These are phyloP conservation scores for Artibeus lituratus DNA, from an alignment of 2,797 vertebrate species.

Conservation along the genomic window DNA sequence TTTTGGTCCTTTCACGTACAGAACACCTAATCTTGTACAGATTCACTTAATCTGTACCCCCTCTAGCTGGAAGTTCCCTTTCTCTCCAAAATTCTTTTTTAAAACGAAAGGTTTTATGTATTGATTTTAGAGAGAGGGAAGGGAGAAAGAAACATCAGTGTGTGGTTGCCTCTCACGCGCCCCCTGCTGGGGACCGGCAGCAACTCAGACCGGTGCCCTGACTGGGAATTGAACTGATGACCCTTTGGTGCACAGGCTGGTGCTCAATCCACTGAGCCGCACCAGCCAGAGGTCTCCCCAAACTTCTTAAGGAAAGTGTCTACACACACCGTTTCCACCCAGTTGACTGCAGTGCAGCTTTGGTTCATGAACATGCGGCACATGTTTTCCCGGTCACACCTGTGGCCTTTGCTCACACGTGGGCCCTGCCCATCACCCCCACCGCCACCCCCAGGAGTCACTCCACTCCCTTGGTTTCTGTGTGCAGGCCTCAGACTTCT, in stretches of 20 bases:
- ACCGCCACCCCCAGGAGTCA: background rate
- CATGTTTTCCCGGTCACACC: background rate
- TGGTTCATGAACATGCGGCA: background rate
- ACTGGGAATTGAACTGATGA: too few relatives aligned
- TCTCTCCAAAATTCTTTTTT: too few relatives aligned
- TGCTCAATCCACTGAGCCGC: too few relatives aligned
- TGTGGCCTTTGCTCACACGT: background rate
- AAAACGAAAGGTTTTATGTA: too few relatives aligned
- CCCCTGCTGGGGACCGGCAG: too few relatives aligned
- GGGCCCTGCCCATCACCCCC: background rate
- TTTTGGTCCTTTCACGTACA: background rate
- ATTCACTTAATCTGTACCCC: background rate
- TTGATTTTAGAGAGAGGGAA: too few relatives aligned
- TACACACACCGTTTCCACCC: background rate
- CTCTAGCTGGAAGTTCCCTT: background rate
- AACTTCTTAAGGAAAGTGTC: background rate
- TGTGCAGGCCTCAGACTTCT: background rate
- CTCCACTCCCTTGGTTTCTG: background rate
- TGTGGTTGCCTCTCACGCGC: too few relatives aligned
- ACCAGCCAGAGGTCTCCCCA: background rate
- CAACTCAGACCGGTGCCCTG: too few relatives aligned
- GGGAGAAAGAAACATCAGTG: too few relatives aligned
- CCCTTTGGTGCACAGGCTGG: too few relatives aligned
- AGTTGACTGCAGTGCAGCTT: background rate
- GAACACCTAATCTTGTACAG: background rate